phyloP scores from a whole-genome alignment of 2,113 vertebrate genomes.

The Mormoops blainvillei region DNA sequence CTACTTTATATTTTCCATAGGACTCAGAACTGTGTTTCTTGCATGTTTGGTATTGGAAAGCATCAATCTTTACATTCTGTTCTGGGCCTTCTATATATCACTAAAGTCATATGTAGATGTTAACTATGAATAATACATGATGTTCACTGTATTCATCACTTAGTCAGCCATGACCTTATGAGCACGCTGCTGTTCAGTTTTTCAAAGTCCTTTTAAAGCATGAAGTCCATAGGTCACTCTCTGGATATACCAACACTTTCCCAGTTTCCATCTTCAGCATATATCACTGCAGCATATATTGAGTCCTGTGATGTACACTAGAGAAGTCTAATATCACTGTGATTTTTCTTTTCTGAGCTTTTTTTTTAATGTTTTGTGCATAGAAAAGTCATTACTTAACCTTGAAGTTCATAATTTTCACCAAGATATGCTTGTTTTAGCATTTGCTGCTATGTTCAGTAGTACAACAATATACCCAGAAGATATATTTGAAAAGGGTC shows the following conservation, averaged over 20 bases:
- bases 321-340: not conserved
- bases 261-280: not conserved
- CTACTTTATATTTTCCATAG: not conserved
- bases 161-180: not conserved
- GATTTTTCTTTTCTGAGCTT: not conserved
- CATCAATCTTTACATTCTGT: not conserved
- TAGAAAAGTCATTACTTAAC: not conserved
- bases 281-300: not conserved
- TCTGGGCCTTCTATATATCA: not conserved
- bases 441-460: not conserved
- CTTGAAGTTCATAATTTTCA: not conserved
- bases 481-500: not conserved
- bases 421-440: not conserved
- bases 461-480: not conserved
- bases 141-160: not conserved
- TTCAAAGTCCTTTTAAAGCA: not conserved
- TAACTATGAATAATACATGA: not conserved
- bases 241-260: not conserved
- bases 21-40: not conserved
- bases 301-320: not conserved
- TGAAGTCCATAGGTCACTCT: not conserved
- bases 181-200: not conserved
- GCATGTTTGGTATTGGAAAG: not conserved
- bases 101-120: not conserved
- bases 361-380: not conserved